Conservation (phyloP, 2,113 vertebrate species). For the Sander vitreus region DNA sequence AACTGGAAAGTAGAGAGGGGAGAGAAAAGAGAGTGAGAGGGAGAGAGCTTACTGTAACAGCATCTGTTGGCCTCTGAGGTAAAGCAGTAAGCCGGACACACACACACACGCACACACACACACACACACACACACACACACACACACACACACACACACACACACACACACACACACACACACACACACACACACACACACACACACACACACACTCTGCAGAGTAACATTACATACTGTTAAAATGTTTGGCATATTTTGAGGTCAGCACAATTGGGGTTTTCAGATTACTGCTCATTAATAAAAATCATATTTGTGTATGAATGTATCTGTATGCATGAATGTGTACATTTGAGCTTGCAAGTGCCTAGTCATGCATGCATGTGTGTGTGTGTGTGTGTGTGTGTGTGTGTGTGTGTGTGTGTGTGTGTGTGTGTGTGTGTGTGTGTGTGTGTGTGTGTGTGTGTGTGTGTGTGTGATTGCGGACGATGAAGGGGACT, state of each 20-base stretch:
- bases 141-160: conserved; percentile 11
- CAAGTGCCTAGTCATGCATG: conserved; percentile 37
- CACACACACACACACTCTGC: conserved; percentile 30
- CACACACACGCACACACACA: conserved; percentile 23
- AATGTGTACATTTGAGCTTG: conserved; percentile 12
- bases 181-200: background rate
- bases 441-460: conserved; percentile 35
- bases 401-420: conserved; percentile 29
- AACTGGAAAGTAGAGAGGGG: conserved; percentile 12
- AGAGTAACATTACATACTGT: conserved; percentile 3
- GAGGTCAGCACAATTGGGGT: background rate
- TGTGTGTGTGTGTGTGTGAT: conserved; percentile 22
- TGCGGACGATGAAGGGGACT: conserved; percentile 68
- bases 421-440: conserved; percentile 24
- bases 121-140: conserved; percentile 16
- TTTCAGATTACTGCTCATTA: conserved; percentile 31
- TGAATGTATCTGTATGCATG: conserved; percentile 25
- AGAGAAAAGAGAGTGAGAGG: conserved; percentile 19
- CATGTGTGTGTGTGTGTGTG: conserved; percentile 12
- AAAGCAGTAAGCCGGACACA: conserved; percentile 23
- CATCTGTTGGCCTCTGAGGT: conserved; percentile 71
- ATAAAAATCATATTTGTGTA: conserved; percentile 9
- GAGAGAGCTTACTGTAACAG: conserved; percentile 40
- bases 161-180: background rate
- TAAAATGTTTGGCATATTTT: conserved; percentile 26